These are phyloP conservation scores for Caenorhabditis doughertyi DNA, from an alignment of 2,888 invertebrate genomes.

Conservation along the genomic window DNA sequence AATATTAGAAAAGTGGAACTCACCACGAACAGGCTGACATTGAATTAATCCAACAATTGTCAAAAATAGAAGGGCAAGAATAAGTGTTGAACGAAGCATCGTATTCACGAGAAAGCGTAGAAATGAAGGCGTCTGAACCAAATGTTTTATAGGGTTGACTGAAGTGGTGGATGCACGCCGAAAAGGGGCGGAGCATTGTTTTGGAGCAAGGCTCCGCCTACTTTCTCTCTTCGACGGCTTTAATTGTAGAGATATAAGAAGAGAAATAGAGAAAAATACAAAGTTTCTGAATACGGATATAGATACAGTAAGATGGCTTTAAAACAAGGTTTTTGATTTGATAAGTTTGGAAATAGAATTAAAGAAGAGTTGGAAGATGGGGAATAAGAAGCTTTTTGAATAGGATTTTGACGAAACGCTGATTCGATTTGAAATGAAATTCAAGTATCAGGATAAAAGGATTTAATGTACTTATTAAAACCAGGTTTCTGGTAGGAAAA, in stretches of 20 bases:
- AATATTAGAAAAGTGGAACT: too few species aligned
- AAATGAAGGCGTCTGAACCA: slow-evolving; percentile 29
- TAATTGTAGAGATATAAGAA: slow-evolving; percentile 12
- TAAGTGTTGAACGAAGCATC: slow-evolving; percentile 32
- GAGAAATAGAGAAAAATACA: slow-evolving; percentile 1
- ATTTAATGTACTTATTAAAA: background rate
- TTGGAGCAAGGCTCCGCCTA: slow-evolving; percentile 32
- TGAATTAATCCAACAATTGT: slow-evolving; percentile 37
- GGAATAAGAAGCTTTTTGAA: background rate
- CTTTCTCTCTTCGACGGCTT: slow-evolving; percentile 17
- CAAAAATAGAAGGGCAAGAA: slow-evolving; percentile 31
- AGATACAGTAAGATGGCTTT: background rate
- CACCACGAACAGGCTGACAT: slow-evolving; percentile 7
- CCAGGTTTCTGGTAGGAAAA: slow-evolving; percentile 4
- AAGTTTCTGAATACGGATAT: background rate
- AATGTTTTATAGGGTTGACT: slow-evolving; percentile 31
- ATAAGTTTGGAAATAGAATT: background rate
- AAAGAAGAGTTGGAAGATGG: background rate
- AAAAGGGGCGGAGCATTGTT: slow-evolving; percentile 32
- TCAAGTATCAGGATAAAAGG: background rate
- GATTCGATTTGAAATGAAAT: background rate
- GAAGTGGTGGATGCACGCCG: slow-evolving; percentile 18
- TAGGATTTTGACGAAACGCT: slow-evolving; percentile 3
- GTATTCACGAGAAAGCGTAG: background rate
- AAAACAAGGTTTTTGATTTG: slow-evolving; percentile 5